These are phyloP conservation scores for Apostichopus californicus DNA, from an alignment of 35 echinoderm and acorn worm species.

Conservation along the genomic window DNA sequence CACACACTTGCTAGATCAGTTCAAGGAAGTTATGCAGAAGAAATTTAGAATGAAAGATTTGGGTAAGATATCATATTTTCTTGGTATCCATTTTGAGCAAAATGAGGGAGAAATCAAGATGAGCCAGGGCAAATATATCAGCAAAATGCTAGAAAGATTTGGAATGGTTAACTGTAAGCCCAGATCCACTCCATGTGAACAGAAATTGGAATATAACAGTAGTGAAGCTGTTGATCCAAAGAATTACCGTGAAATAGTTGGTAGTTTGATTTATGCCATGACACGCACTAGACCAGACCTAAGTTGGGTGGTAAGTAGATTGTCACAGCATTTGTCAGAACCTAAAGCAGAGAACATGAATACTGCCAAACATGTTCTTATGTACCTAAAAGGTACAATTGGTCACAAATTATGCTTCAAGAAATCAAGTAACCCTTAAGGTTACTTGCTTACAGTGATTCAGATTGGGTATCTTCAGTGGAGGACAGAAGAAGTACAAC, in stretches of 20 bases:
- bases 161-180: too few relatives aligned
- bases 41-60: slow-evolving; percentile 24
- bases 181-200: too few relatives aligned
- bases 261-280: not conserved
- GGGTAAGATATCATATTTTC: not conserved
- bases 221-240: not conserved
- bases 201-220: too few relatives aligned
- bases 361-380: slow-evolving; percentile 21
- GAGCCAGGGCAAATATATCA: too few relatives aligned
- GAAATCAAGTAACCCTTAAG: too few relatives aligned
- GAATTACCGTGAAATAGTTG: slow-evolving; percentile 1
- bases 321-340: not conserved
- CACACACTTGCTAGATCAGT: not conserved
- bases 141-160: too few relatives aligned
- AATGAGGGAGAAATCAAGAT: too few relatives aligned
- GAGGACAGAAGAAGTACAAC: slow-evolving; percentile 49
- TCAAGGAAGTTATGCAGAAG: not conserved
- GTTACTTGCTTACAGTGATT: not conserved
- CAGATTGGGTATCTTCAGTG: slow-evolving; percentile 31
- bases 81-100: not conserved
- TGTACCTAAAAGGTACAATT: slow-evolving; percentile 60
- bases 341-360: not conserved
- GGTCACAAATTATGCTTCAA: slow-evolving; percentile 31
- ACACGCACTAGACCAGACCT: not conserved
- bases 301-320: too few relatives aligned